Percentiles rank a stretch among this genome's conserved stretches.
Evolutionary conservation across 1,140 invertebrate species (phyloP).

Genomic region (Monomorium pharaonis): DNA sequence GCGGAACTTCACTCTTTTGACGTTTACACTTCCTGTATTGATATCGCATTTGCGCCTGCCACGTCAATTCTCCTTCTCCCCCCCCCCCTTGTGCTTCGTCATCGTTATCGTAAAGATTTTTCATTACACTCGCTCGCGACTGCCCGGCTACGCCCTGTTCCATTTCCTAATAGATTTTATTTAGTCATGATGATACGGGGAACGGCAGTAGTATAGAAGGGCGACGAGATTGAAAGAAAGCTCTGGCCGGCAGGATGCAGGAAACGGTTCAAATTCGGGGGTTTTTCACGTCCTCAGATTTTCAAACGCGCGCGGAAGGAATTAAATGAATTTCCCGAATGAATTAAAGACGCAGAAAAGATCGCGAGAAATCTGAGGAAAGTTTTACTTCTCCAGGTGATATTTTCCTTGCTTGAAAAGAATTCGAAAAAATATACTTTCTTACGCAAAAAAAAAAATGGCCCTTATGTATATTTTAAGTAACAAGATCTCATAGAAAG

Average conservation of each 20-base stretch:
- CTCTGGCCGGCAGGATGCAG: not conserved
- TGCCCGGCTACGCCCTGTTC: constrained; percentile 6
- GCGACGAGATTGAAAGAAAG: constrained; percentile 6
- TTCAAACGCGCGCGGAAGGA: not conserved
- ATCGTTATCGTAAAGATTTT: constrained; percentile 64
- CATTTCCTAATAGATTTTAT: constrained; percentile 70
- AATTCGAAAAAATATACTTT: not conserved
- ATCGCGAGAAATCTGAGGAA: not conserved
- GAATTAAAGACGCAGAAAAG: not conserved
- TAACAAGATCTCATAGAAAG: not conserved
- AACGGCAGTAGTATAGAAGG: not conserved
- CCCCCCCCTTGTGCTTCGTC: not conserved
- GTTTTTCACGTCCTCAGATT: constrained; percentile 18
- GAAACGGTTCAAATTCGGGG: not conserved
- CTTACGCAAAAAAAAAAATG: too few species aligned
- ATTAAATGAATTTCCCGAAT: constrained; percentile 8
- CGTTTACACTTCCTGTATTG: not conserved
- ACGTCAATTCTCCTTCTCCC: constrained; percentile 9
- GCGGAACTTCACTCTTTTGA: not conserved
- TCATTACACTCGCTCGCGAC: constrained; percentile 37
- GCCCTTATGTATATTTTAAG: not conserved
- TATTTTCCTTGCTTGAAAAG: not conserved
- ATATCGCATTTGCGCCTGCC: not conserved
- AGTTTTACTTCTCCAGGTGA: not conserved
- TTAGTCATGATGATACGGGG: constrained; percentile 47